These are phyloP conservation scores for silkworm (Bombyx mori) DNA, from an alignment of 1,140 invertebrate species.

Conservation along the genomic window ASM3026992v2 NC_085109.1:5726501-5727000, in stretches of 20 bases:
- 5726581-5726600: constrained; percentile 86
- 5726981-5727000: no score
- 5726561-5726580: constrained; percentile 94
- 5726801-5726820: constrained; percentile 24
- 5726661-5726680: constrained; percentile 93
- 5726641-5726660: constrained; percentile 89
- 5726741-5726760: constrained; percentile 11
- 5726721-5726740: constrained; percentile 66
- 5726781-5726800: constrained; percentile 26
- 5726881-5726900: no score
- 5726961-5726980: no score
- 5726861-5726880: no score
- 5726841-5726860: constrained; percentile 4
- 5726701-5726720: constrained; percentile 91
- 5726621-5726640: constrained; percentile 84
- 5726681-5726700: constrained; percentile 91
- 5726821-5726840: constrained; percentile 5
- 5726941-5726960: no score
- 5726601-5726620: constrained; percentile 78
- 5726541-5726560: constrained; percentile 35
- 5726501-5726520: not conserved
- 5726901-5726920: no score
- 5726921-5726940: no score
- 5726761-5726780: constrained; percentile 13
- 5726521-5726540: not conserved